phyloP scores from a whole-genome alignment of 2,888 invertebrate species.

The Cephus runcator region DNA sequence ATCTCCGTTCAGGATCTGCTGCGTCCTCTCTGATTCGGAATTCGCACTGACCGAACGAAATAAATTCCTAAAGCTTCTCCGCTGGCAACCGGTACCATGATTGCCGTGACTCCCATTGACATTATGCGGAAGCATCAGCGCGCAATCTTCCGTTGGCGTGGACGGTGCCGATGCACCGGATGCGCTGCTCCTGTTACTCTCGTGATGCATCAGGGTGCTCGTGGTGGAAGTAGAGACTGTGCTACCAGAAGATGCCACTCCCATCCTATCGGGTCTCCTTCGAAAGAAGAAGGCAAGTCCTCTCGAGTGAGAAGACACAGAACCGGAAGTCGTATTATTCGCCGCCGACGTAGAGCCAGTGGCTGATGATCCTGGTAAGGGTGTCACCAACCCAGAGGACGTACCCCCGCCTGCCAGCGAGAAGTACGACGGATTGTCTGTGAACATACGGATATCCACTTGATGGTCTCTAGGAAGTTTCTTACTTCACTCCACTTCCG shows the following conservation, averaged over 20 bases:
- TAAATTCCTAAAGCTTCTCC: constrained; percentile 70
- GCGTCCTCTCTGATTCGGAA: constrained; percentile 72
- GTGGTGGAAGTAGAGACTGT: constrained; percentile 42
- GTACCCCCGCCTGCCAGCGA: constrained; percentile 70
- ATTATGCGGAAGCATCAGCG: constrained; percentile 40
- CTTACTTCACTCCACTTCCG: not conserved
- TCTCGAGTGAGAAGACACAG: constrained; percentile 31
- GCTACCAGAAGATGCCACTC: constrained; percentile 47
- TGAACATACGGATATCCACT: constrained; percentile 55
- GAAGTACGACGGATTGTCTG: constrained; percentile 85
- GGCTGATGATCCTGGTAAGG: not conserved
- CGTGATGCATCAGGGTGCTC: constrained; percentile 41
- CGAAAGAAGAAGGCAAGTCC: constrained; percentile 53
- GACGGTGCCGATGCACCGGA: constrained; percentile 44
- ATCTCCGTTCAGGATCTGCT: constrained; percentile 75
- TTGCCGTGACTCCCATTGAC: constrained; percentile 17
- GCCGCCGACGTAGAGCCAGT: constrained; percentile 15
- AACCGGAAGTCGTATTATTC: constrained; percentile 23
- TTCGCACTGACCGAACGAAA: constrained; percentile 75
- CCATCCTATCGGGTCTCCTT: constrained; percentile 41
- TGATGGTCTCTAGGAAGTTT: not conserved
- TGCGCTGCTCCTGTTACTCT: constrained; percentile 36
- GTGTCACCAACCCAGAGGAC: constrained; percentile 24
- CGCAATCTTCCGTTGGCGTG: constrained; percentile 37
- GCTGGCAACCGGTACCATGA: constrained; percentile 43